Evolutionary conservation across 2,888 invertebrate species (phyloP), one percentile per base, ranked within the genome.

Genomic region (Metallyticus violacea): DNA sequence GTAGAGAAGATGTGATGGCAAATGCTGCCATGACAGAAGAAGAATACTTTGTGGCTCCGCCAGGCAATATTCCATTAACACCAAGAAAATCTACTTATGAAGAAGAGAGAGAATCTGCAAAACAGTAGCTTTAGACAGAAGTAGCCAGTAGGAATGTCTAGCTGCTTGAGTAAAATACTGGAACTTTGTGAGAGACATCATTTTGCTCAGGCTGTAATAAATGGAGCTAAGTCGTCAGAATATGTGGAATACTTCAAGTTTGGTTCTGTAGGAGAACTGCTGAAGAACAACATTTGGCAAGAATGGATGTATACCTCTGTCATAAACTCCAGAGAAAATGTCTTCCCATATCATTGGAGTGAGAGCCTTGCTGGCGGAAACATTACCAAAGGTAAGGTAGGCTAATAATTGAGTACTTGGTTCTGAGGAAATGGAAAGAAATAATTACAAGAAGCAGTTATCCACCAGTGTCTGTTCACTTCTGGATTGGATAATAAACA

Each of bases 31-130:
- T 96, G 85, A 93, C 93, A 22, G 97, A 97, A 90, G 98, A 98
- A 91, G 97, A 97, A 89, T 98, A 98, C 91, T 98, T 97, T 93
- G 96, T 98, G 22, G 96, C 97, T 40, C 98, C 98, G 7, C 96
- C 96, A 25, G 97, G 98, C 89, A 97, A 97, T 91, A 96, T 97
- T 89, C 96, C 96, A 0, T 90, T 96, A 87, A 94, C 88, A 62
- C 88, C 88, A 2, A 85, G 83, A 29, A 78, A 85, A 77, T 28
- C 77, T 4, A 80, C 86, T n/a, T 76, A 84, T 76, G 86, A 86
- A 79, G 84, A 87, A 77, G 27, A 28, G 6, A 7, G 29, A 30
- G 30, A 81, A 26, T 27, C 85, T 22, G 27, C 40, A 7, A 77
- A 26, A n/a, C 77, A 76, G 77, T 77, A 40, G 26, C 22, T n/a